Evolutionary conservation across 2,797 vertebrate genomes (phyloP), one percentile per base, ranked within the genome.

Genomic region (Falco cherrug): DNA sequence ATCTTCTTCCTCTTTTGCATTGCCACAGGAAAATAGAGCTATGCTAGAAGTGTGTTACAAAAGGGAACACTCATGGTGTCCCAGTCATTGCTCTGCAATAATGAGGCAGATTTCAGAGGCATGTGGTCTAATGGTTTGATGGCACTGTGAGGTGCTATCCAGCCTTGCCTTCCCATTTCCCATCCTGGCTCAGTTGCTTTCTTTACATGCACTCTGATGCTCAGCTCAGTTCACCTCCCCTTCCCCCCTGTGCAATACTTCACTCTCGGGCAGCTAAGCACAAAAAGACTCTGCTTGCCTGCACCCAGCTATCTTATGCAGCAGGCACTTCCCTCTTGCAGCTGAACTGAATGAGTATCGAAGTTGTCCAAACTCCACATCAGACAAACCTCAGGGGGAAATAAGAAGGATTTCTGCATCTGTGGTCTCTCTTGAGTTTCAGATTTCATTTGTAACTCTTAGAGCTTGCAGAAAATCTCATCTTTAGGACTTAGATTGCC

Each of bases 171-270:
- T 86, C 60, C 37, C n/a, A 2, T n/a, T 89, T 47, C 45, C 50
- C 2, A 59, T 16, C 22, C 24, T 1, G 0, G 3, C 20, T 14
- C 0, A 0, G 5, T 35, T 77, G 28, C 61, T 89, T 71, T 24
- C 45, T 26, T 60, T 51, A 9, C 11, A 37, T 9, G 0, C 1
- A 5, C 14, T 74, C 68, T 51, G 50, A 31, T 41, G 47, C 39
- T 73, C 59, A 14, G 21, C 41, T 82, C 47, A 11, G 26, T n/a
- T 75, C 61, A 21, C 13, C 16, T 85, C 10, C 21, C 53, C 13
- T 83, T 43, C 18, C 29, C 59, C 39, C 18, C 8, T 0, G 39
- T 1, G 1, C 0, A 1, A 41, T 41, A 0, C 65, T 64, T 79
- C 45, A 9, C 16, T 69, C 47, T 6, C 20, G 35, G 53, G 68